Conservation (phyloP, 2,113 vertebrate species). For the Lates calcarifer region DNA sequence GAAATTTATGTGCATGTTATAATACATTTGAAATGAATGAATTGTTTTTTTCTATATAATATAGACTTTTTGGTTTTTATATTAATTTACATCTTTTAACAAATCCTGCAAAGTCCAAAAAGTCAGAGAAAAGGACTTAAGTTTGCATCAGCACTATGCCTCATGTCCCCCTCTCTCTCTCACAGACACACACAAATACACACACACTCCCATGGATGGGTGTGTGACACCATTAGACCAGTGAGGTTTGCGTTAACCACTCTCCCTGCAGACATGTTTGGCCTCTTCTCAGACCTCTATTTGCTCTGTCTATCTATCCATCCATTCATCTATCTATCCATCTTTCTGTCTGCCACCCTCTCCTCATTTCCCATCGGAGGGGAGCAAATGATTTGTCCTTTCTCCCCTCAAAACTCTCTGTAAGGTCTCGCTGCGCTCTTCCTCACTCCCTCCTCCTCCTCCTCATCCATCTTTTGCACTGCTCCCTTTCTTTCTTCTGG, state of each 20-base stretch:
- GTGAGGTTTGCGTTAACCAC: constrained; percentile 54
- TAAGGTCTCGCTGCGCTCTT: constrained; percentile 17
- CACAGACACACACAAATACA: background rate
- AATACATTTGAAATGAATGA: constrained; percentile 23
- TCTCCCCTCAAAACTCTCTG: constrained; percentile 22
- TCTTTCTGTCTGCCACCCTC: constrained; percentile 39
- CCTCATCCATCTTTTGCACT: constrained; percentile 4
- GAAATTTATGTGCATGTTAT: constrained; percentile 24
- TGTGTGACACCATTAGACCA: constrained; percentile 56
- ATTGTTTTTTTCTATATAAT: background rate
- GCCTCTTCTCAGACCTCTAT: constrained; percentile 54
- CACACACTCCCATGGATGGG: background rate
- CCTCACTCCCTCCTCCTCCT: constrained; percentile 8
- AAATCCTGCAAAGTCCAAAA: constrained; percentile 14
- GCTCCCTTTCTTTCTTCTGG: background rate
- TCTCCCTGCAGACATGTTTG: constrained; percentile 63
- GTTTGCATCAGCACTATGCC: constrained; percentile 1
- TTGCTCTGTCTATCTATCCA: constrained; percentile 45
- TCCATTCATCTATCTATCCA: constrained; percentile 39
- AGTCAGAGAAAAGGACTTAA: constrained; percentile 26
- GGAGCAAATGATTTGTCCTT: constrained; percentile 36
- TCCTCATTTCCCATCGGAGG: constrained; percentile 48
- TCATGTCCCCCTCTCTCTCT: background rate
- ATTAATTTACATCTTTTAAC: background rate
- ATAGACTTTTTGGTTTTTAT: background rate